Base-by-base conservation (phyloP, 2,113 vertebrate species). In the Eolophus roseicapilla region DNA sequence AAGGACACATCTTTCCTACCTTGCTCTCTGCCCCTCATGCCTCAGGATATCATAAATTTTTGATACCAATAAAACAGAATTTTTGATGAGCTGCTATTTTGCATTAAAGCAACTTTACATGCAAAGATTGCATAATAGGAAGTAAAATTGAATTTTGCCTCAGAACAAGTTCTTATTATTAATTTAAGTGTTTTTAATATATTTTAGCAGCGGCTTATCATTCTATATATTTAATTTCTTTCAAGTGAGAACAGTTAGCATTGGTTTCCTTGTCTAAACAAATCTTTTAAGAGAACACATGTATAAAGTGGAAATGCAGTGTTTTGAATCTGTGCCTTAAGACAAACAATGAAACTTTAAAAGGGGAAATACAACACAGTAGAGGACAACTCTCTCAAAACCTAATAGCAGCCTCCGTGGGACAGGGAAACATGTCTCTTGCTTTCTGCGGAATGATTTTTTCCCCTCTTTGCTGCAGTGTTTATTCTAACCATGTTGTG, bases 71-170 rank as follows among this genome's bases (percentile, higher is more conserved):
- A 97, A 97, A 97, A 97, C 95, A 93, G 96, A 98, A 97, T 97
- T 92, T 96, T 95, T 97, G 92, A 97, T 96, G 95, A 87, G 88
- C 95, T 97, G 95, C 91, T 91, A 81, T 96, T 97, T 97, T 93
- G 96, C 96, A 97, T 97, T 94, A 97, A 98, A 98, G 94, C 91
- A 97, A 96, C 96, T 97, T 97, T 97, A 96, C 96, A 97, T 93
- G 94, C 96, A 97, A 97, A 96, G 96, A 97, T 97, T 87, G 95
- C 96, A 96, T 95, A 98, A 92, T 97, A 94, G 97, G 96, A 95
- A 95, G 90, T 94, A 97, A 97, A 97, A 97, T 96, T 86, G 87
- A 98, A 96, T 95, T 97, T 95, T 96, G 97, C 97, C 97, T 96
- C 47, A 20, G 95, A 98, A 98, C 96, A 97, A 97, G 91, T 93